phyloP scores from a whole-genome alignment of 2,888 invertebrate genomes.

The Rhynchonema sp. region DNA sequence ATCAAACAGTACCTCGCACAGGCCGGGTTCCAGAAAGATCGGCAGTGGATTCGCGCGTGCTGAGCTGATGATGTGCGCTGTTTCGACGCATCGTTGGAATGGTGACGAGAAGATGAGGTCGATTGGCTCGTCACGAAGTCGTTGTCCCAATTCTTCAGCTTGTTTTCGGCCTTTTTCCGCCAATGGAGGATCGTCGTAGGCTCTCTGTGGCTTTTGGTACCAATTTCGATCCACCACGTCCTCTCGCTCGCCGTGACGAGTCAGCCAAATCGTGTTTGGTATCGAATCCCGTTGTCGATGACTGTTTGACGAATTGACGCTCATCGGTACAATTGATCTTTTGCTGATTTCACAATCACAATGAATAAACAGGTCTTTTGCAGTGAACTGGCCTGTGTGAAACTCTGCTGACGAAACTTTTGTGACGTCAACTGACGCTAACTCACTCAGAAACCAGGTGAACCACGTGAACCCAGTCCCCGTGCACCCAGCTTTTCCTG shows the following conservation, averaged over 20 bases:
- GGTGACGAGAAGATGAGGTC: constrained; percentile 19
- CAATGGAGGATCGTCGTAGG: constrained; percentile 21
- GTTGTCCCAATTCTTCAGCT: neutral
- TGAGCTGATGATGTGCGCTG: constrained; percentile 10
- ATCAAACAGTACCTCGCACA: constrained; percentile 11
- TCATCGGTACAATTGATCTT: too few species aligned
- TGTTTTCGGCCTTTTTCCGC: constrained; percentile 10
- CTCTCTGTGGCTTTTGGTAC: constrained; percentile 9
- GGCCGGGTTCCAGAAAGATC: constrained; percentile 19
- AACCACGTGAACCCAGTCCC: too few species aligned
- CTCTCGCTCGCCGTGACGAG: constrained; percentile 22
- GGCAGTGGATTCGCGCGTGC: constrained; percentile 7
- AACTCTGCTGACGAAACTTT: too few species aligned
- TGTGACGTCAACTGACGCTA: too few species aligned
- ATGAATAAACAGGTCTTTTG: neutral
- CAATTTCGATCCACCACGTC: constrained; percentile 20
- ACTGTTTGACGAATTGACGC: too few species aligned
- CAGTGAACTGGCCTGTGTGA: neutral
- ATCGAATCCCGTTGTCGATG: neutral
- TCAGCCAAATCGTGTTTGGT: neutral
- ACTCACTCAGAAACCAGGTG: too few species aligned
- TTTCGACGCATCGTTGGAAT: constrained; percentile 21
- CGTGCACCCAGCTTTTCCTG: too few species aligned
- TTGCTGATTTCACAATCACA: too few species aligned
- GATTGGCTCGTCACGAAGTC: constrained; percentile 13